Base-by-base conservation (phyloP, 30 jellyfish, hydroid and myxozoan species). In the Sanderia malayensis region DNA sequence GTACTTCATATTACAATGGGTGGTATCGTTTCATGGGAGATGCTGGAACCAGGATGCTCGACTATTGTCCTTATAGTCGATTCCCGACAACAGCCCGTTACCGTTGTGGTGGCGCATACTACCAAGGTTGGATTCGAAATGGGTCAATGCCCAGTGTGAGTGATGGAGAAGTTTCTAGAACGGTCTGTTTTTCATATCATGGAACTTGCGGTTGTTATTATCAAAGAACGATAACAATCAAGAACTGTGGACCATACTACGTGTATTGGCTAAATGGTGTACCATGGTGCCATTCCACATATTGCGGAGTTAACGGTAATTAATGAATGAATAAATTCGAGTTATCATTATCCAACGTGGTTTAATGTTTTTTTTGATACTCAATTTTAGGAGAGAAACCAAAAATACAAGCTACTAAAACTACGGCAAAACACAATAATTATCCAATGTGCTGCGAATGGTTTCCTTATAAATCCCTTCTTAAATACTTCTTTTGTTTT, bases 11-110 rank as follows among this genome's bases (percentile, higher is more conserved):
- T 17, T 58, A 61, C 15, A 44, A 46, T 33, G 87, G 87, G 8
- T 76, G 87, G 87, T 76, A 76, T 31, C 34, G 87, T 3, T 76
- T 76, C 53, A 1, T 73, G 10, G 79, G 80, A 1, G 71, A n/a
- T 9, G 87, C 87, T 24, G 87, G 87, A 26, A 1, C 20, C 2
- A 46, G 30, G 26, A 22, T 76, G 33, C 20, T 44, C 24, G 71
- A 76, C 26, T 13, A 29, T 15, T 76, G 87, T 33, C 79, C 75
- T 7, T 25, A 0, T 29, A 26, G 46, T 13, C 30, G 58, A n/a
- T n/a, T n/a, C n/a, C n/a, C 32, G 47, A 58, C 25, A 22, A 53
- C 64, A 9, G 18, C 24, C 32, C 33, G 64, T 73, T n/a, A n/a
- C n/a, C n/a, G n/a, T n/a, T n/a, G n/a, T n/a, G n/a, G 85, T 73